phyloP scores from a whole-genome alignment of 2,113 vertebrate species.

The Amphiprion ocellaris region DNA sequence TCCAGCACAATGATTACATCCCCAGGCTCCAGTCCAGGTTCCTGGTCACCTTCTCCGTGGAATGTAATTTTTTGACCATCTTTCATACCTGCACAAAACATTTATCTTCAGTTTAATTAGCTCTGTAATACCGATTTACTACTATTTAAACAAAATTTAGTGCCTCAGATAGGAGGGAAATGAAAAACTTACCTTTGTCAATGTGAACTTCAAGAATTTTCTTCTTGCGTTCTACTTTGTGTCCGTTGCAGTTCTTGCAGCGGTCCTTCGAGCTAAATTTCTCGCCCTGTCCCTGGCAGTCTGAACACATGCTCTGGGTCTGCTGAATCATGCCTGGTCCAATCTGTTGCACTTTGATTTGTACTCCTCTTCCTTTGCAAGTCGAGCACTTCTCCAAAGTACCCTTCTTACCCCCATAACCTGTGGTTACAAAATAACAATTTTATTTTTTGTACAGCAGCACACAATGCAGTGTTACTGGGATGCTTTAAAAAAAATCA shows the following conservation, averaged over 20 bases:
- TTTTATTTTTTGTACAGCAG: no score
- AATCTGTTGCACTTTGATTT: constrained; percentile 93
- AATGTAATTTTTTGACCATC: constrained; percentile 96
- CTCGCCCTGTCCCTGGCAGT: constrained; percentile 96
- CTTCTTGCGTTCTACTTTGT: constrained; percentile 94
- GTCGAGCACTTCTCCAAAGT: constrained; percentile 91
- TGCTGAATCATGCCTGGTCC: constrained; percentile 98
- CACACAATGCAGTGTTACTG: background rate
- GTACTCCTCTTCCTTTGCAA: constrained; percentile 95
- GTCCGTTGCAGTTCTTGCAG: constrained; percentile 92
- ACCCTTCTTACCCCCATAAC: constrained; percentile 94
- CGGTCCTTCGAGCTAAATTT: constrained; percentile 93
- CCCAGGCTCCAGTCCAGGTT: constrained; percentile 95
- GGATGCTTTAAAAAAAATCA: background rate
- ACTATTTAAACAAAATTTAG: background rate
- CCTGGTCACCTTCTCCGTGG: constrained; percentile 96
- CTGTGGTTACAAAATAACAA: constrained; percentile 75
- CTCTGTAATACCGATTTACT: background rate
- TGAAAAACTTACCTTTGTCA: constrained; percentile 89
- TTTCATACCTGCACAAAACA: constrained; percentile 90
- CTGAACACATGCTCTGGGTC: constrained; percentile 93
- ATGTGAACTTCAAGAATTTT: constrained; percentile 97
- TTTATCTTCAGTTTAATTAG: background rate
- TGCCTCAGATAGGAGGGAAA: background rate
- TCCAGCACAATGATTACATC: constrained; percentile 95